phyloP scores from a whole-genome alignment of 2,797 vertebrate genomes.

The Falco biarmicus region DNA sequence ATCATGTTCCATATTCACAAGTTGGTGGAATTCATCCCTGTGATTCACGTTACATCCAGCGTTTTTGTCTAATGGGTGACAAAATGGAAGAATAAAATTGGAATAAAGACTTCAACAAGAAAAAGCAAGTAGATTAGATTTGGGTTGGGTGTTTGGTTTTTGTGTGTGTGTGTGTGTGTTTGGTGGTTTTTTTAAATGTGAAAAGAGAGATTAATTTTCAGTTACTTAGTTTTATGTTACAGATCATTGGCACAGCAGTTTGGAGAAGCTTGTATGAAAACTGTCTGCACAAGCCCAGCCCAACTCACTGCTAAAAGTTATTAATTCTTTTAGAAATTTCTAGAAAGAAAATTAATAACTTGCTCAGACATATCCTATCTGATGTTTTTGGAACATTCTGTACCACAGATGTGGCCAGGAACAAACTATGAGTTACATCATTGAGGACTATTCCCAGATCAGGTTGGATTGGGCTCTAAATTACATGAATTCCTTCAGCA shows the following conservation, averaged over 20 bases:
- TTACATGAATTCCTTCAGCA: conserved; percentile 14
- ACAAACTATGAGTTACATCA: conserved; percentile 1
- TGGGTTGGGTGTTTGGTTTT: too few relatives aligned
- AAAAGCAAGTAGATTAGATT: neutral
- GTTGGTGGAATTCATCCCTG: neutral
- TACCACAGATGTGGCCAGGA: conserved; percentile 36
- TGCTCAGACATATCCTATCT: conserved; percentile 50
- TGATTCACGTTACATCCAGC: neutral
- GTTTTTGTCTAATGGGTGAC: neutral
- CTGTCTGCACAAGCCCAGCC: conserved; percentile 36
- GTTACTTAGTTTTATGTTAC: conserved; percentile 15
- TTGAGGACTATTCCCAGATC: conserved; percentile 35
- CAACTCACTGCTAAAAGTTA: conserved; percentile 24
- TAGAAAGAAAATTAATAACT: conserved; percentile 7
- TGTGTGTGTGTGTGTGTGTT: too few relatives aligned
- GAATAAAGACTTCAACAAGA: neutral
- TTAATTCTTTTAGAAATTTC: conserved; percentile 27
- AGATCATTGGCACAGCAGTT: neutral
- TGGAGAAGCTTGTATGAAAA: conserved; percentile 29
- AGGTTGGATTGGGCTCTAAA: conserved; percentile 21
- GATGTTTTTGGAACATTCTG: conserved; percentile 29
- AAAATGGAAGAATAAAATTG: neutral
- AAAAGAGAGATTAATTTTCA: conserved; percentile 10
- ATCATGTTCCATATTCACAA: neutral
- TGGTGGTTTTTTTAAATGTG: neutral